Evolutionary conservation across 1,140 invertebrate genomes (phyloP).

Genomic region (Adelges cooleyi): DNA sequence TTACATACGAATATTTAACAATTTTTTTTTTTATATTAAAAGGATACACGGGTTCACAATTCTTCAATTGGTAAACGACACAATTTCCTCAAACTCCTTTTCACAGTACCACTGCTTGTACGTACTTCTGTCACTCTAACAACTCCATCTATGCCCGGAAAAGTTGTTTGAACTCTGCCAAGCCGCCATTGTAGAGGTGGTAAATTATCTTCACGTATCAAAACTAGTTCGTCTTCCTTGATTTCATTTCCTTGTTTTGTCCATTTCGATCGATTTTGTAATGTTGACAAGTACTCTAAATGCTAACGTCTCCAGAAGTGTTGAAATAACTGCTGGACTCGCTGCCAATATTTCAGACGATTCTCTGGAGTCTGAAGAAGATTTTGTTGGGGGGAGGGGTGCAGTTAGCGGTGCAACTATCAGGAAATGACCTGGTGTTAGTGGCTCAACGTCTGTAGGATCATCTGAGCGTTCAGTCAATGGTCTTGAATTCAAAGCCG

Average conservation of each 20-base stretch:
- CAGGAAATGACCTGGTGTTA: too few species aligned
- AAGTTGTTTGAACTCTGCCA: constrained; percentile 31
- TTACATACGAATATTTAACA: too few species aligned
- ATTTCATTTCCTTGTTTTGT: constrained; percentile 4
- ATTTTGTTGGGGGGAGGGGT: too few species aligned
- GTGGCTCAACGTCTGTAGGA: too few species aligned
- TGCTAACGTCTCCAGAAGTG: constrained; percentile 35
- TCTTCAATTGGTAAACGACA: background rate
- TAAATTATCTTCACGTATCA: constrained; percentile 29
- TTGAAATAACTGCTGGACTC: constrained; percentile 30
- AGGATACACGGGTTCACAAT: too few species aligned
- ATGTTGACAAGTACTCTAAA: constrained; percentile 32
- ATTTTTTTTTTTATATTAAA: too few species aligned
- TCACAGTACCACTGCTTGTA: background rate
- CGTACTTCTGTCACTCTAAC: constrained; percentile 24
- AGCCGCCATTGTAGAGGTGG: constrained; percentile 32
- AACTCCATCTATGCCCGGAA: constrained; percentile 33
- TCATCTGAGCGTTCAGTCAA: too few species aligned
- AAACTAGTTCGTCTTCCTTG: constrained; percentile 30
- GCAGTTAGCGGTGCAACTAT: too few species aligned
- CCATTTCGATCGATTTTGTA: constrained; percentile 36
- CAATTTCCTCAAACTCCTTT: background rate
- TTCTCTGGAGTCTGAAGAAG: constrained; percentile 29
- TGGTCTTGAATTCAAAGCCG: too few species aligned
- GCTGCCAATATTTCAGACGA: constrained; percentile 30